Evolutionary conservation across 92 coral and sea anemone species (phyloP).

Genomic region (Blastomussa wellsi): DNA sequence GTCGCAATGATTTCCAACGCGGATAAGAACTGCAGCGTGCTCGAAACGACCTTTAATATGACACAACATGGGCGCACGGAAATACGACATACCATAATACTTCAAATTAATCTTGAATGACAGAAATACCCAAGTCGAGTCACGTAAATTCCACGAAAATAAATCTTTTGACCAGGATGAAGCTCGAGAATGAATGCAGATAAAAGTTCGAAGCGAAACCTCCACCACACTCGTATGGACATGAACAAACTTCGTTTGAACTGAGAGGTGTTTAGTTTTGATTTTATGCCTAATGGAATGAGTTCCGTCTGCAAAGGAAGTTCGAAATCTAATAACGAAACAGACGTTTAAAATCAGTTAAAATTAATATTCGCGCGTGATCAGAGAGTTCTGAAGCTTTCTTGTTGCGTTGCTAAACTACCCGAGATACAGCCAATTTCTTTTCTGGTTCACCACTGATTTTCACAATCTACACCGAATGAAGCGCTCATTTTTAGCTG

Average conservation of each 20-base stretch:
- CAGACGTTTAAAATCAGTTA: constrained; percentile 15
- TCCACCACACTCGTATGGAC: not conserved
- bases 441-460: not conserved
- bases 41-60: not conserved
- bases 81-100: not conserved
- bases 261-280: not conserved
- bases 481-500: not conserved
- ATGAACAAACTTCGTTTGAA: not conserved
- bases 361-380: not conserved
- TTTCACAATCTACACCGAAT: not conserved
- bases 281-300: not conserved
- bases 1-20: not conserved
- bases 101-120: not conserved
- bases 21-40: constrained; percentile 13
- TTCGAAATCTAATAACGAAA: constrained; percentile 22
- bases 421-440: not conserved
- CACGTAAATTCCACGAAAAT: not conserved
- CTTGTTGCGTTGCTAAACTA: not conserved
- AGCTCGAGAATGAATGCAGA: not conserved
- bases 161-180: not conserved
- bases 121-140: constrained; percentile 6
- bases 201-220: not conserved
- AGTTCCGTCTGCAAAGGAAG: not conserved
- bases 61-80: not conserved
- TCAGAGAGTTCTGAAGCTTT: not conserved